Conservation (phyloP, 2,113 vertebrate genomes). For the Ciconia stormi region DNA sequence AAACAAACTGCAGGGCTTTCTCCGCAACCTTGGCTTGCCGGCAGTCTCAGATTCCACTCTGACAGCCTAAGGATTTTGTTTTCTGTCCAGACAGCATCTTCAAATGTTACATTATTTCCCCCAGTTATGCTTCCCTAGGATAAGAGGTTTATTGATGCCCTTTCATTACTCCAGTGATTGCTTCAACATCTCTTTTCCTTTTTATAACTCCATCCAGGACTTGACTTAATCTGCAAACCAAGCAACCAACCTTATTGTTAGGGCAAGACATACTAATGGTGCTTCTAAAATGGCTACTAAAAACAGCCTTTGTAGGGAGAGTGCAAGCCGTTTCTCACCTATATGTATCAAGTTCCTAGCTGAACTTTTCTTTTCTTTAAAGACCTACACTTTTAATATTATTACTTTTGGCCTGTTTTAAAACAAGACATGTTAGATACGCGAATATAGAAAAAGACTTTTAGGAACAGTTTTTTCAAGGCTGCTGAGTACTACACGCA, state of each 20-base stretch:
- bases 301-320: background rate
- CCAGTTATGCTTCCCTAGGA: background rate
- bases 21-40: background rate
- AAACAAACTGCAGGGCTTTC: background rate
- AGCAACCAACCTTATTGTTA: background rate
- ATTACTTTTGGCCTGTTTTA: background rate
- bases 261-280: background rate
- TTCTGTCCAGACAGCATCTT: background rate
- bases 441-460: background rate
- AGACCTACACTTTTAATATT: background rate
- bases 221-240: background rate
- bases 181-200: background rate
- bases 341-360: background rate
- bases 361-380: background rate
- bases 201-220: background rate
- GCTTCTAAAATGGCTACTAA: background rate
- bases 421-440: background rate
- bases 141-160: background rate
- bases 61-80: background rate
- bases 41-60: background rate
- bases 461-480: background rate
- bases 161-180: background rate
- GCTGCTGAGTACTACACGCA: fast-evolving
- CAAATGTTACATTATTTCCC: background rate
- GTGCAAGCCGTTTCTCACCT: background rate